Evolutionary conservation across 2,113 vertebrate species (phyloP), one percentile per base, ranked within the genome.

Genomic region (Ascaphus truei): DNA sequence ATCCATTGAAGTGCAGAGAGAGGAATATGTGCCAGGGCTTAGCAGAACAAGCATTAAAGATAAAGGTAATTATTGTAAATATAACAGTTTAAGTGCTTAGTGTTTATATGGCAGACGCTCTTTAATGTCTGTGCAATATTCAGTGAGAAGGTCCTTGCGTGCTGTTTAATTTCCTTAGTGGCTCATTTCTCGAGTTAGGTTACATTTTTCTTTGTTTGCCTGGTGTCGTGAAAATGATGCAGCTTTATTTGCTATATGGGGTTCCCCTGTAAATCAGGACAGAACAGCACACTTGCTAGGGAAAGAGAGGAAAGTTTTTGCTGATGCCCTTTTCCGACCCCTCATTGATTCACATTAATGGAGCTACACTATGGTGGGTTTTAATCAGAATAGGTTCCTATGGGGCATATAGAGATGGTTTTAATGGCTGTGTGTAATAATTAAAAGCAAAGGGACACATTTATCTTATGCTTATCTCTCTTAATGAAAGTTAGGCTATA

Each of bases 141-240:
- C 12, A 13, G 2, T 31, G n/a, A 52, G 34, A 22, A 30, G 77
- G 75, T 83, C 77, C 75, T 79, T 36, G 57, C 77, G 72, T 80
- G 56, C 50, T 41, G 79, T 74, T 79, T 84, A 78, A 83, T 80
- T 83, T 84, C 83, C 81, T 81, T 48, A 11, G 77, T 80, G 81
- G 77, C 81, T 79, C 72, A 26, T 80, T 84, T 78, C 51, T 65
- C 53, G 2, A 5, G 69, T 27, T 73, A 1, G n/a, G 62, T 4
- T 26, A 80, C 81, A 76, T 79, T 79, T 77, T 80, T 77, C 36
- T 76, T 84, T 73, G n/a, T 64, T 77, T 80, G 72, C 73, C 77
- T 81, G 75, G 77, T 79, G 73, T 60, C 43, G 52, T 51, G 25
- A 30, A 69, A 52, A n/a, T 39, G 56, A 60, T 22, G 26, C 25